A percentile compares a stretch with the other conserved stretches of the same genome.
Evolutionary conservation across 2,888 invertebrate species (phyloP).

Genomic region (Aromia moschata): DNA sequence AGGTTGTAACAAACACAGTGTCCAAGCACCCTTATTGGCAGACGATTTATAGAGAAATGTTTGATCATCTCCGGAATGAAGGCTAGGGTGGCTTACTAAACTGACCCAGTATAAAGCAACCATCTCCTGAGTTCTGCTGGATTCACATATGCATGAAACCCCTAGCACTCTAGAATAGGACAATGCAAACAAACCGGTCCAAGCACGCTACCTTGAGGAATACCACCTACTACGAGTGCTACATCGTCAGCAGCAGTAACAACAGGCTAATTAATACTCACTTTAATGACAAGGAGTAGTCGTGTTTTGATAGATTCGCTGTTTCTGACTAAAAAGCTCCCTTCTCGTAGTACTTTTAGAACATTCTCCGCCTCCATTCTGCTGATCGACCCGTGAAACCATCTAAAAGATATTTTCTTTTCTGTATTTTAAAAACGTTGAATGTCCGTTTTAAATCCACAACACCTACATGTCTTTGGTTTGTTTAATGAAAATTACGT

Average conservation of each 20-base stretch:
- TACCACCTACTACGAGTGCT: background rate
- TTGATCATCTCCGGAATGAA: conserved; percentile 95
- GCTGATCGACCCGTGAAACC: conserved; percentile 95
- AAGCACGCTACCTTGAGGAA: background rate
- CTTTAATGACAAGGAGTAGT: conserved; percentile 95
- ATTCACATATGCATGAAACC: conserved; percentile 99
- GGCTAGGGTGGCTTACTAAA: conserved; percentile 92
- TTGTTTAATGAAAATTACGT: no score
- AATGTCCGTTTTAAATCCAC: no score
- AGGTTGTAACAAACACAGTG: conserved; percentile 94
- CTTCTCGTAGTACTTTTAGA: conserved; percentile 84
- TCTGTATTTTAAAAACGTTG: no score
- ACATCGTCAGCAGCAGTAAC: background rate
- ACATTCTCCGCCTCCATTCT: conserved; percentile 91
- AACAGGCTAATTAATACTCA: conserved; percentile 67
- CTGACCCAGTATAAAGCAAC: conserved; percentile 89
- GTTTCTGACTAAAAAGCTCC: conserved; percentile 92
- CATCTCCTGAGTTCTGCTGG: conserved; percentile 76
- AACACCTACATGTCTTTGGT: no score
- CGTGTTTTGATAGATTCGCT: conserved; percentile 93
- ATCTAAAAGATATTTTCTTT: no score
- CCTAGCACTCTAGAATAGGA: conserved; percentile 79
- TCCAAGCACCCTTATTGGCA: conserved; percentile 95
- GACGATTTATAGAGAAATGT: conserved; percentile 90
- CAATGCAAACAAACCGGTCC: conserved; percentile 1